Evolutionary conservation across 23 tunicate species (phyloP), one percentile per base, ranked within the genome.

Genomic region (Diplosoma virens): DNA sequence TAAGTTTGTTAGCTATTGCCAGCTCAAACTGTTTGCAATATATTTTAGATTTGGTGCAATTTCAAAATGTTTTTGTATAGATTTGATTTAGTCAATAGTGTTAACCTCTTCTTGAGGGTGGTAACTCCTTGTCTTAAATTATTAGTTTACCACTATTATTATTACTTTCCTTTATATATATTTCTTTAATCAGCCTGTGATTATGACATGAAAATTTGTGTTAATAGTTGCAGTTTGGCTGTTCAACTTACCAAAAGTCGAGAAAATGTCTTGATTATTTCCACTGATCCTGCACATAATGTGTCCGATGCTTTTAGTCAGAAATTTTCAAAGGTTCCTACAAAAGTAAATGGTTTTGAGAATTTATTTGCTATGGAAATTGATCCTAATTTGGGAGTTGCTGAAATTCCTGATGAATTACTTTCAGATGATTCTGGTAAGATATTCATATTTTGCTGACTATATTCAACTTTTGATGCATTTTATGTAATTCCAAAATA

Each of bases 251-350:
- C 99, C 58, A 87, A 79, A 74, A 33, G 41, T 26, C 86, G 99
- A 3, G 88, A 88, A 45, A 67, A 37, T 37, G 99, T 94, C 33
- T 59, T 94, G 61, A 75, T 94, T 0, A 94, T 94, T 18, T 94
- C 99, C 25, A 94, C 99, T 28, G 99, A 94, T 75, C 99, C 97
- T n/a, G 97, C 97, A 0, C 97, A 92, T 53, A 94, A 94, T 56
- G 81, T 94, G 22, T 94, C 99, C 1, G 99, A 94, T 66, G 94
- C 99, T 30, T 94, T 94, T 70, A 82, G 77, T 48, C 99, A 94
- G 67, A 94, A 94, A 68, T 94, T 94, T 75, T 79, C 90, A 0
- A 94, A 94, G 59, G 95, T 94, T 34, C 99, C 99, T 0, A 88
- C 95, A 23, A 83, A 94, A 84, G 99, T 94, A 3, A 88, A 74